Evolutionary conservation across 2,888 invertebrate genomes (phyloP), one percentile per base, ranked within the genome.

Genomic region (Apotomis capreana): DNA sequence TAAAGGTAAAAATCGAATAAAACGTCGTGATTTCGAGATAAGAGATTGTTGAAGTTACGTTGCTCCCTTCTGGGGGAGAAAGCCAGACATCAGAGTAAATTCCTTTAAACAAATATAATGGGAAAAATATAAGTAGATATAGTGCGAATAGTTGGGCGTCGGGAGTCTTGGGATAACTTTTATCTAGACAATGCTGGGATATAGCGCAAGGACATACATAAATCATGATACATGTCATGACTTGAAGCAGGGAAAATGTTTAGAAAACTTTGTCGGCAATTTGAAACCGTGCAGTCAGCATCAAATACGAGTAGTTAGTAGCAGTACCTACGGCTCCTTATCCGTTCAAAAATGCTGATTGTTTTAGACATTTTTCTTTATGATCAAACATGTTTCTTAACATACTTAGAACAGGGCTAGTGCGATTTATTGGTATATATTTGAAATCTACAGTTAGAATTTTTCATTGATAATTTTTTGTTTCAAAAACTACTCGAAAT

Each of bases 51-150:
- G 9, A 65, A 65, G 65, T 65, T 57, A 26, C n/a, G 6, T 26
- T 36, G 55, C 26, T 57, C 65, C 65, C 55, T 46, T 26, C 40
- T 65, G 46, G 46, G 65, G 65, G 65, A 65, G 65, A 8, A 65
- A 65, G 46, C 46, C 65, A 65, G 65, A 65, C 65, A 57, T 65
- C 65, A 57, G 46, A 15, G 57, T 65, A 65, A 65, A 65, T 65
- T 55, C 55, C 57, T 65, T 57, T 46, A 65, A 9, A 57, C 44
- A 26, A 15, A 65, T 44, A 57, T 44, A 65, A 57, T 64, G 15
- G 46, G 52, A 26, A 46, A 65, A n/a, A 3, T 57, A 49, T 40
- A 49, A 12, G 9, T 49, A 49, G 3, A 9, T 49, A 49, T 10
- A 49, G 26, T 26, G 26, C 26, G 26, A 26, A 26, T 57, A 57